phyloP scores from a whole-genome alignment of 2,888 invertebrate species.

The Eupelmus urozonus region DNA sequence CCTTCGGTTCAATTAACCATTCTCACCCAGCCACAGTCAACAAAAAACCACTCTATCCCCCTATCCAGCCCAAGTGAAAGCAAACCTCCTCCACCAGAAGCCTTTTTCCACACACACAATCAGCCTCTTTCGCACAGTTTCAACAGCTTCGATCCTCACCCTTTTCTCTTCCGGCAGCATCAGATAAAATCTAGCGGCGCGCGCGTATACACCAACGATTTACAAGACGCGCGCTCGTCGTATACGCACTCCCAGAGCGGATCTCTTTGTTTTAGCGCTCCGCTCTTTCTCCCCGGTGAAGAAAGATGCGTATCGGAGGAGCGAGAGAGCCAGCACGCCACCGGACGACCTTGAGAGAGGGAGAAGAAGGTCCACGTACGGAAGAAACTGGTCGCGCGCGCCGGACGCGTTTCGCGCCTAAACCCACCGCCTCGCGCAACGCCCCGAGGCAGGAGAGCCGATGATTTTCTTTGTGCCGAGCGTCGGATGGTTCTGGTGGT shows the following conservation, averaged over 20 bases:
- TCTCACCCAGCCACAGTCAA: too few species aligned
- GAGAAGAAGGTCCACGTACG: slow-evolving; percentile 46
- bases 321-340: slow-evolving; percentile 26
- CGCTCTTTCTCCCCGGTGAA: background rate
- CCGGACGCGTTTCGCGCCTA: slow-evolving; percentile 17
- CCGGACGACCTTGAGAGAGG: slow-evolving; percentile 53
- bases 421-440: background rate
- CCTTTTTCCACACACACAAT: background rate
- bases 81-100: too few species aligned
- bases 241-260: background rate
- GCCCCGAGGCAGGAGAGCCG: too few species aligned
- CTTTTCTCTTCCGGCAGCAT: background rate
- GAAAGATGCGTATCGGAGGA: slow-evolving; percentile 20
- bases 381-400: slow-evolving; percentile 42
- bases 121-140: too few species aligned
- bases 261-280: slow-evolving; percentile 30
- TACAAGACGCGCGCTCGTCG: background rate
- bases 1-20: too few species aligned
- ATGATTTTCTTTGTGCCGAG: too few species aligned
- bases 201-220: background rate
- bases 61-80: too few species aligned
- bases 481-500: too few species aligned
- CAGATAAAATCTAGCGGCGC: slow-evolving; percentile 4
- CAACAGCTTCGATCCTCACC: background rate
- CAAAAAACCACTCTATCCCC: too few species aligned